Evolutionary conservation across 1,140 invertebrate species (phyloP), one percentile per base, ranked within the genome.

Genomic region (Drosophila bocki): DNA sequence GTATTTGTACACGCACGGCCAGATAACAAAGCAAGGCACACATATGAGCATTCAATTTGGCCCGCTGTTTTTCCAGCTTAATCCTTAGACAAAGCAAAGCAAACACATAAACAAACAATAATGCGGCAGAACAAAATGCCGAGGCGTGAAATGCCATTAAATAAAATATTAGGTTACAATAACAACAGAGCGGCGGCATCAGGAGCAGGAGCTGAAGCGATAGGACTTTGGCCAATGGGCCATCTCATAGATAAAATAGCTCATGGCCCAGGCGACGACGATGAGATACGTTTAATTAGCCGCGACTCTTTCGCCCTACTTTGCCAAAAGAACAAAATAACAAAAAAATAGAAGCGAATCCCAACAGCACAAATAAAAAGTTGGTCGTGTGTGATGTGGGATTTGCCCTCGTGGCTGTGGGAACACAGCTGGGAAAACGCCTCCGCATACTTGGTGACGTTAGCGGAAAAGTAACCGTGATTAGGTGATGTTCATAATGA

Each of bases 151-250:
- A 88, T 83, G 53, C 71, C 80, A 80, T 88, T 83, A 67, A 88
- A 87, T 83, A 83, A 87, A 83, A 88, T 88, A 87, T 87, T 67
- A 80, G 70, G 41, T 88, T 80, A 83, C 80, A 83, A 82, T 50
- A 87, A 88, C 74, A 82, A 68, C 6, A 29, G 39, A 57, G 48
- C 17, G 12, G 6, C 13, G 7, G 7, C 3, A 54, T 5, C 35
- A 32, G 32, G 37, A 45, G 54, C 39, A 17, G 13, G 32, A 33
- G 35, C 32, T 8, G 17, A 3, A 17, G 22, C 19, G 41, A 44
- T 12, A 45, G 35, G 35, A 4, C 35, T 37, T 11, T 15, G 71
- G 35, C 64, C 75, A 85, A 85, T 81, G 78, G 74, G 74, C 65
- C 84, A 87, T 88, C 75, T 74, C 80, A 60, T 63, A 78, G 84